phyloP scores from a whole-genome alignment of 37 sponge, comb jelly and placozoan species.

The Halisarca cf. caerulea region DNA sequence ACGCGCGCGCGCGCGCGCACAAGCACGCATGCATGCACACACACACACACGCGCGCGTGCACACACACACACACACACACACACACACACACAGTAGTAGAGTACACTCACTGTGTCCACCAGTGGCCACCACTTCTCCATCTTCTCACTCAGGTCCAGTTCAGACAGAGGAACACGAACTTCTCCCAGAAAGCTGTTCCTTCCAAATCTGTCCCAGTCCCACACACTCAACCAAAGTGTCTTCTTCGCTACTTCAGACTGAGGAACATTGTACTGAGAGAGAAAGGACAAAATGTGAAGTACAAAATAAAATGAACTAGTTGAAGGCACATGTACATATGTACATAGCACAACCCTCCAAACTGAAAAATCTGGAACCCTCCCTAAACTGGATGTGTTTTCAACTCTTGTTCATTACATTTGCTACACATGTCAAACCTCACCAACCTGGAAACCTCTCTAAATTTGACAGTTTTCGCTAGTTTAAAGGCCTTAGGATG shows the following conservation, averaged over 20 bases:
- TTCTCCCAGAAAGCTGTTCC: slow-evolving; percentile 72
- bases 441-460: too few species aligned
- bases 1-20: too few species aligned
- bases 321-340: not conserved
- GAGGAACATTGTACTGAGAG: slow-evolving; percentile 29
- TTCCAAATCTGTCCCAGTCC: slow-evolving; percentile 71
- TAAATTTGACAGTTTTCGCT: too few species aligned
- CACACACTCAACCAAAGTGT: slow-evolving; percentile 72
- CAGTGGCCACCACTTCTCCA: slow-evolving; percentile 53
- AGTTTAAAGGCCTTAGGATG: too few species aligned
- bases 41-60: not conserved
- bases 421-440: too few species aligned
- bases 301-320: too few species aligned
- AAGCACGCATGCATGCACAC: not conserved
- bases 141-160: slow-evolving; percentile 46
- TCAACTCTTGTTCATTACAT: too few species aligned
- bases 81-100: slow-evolving; percentile 13
- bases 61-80: slow-evolving; percentile 12
- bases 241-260: slow-evolving; percentile 3
- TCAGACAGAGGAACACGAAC: slow-evolving; percentile 54
- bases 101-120: slow-evolving; percentile 41
- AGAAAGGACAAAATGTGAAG: not conserved
- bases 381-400: too few species aligned
- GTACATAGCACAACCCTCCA: too few species aligned
- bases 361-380: too few species aligned